phyloP scores from a whole-genome alignment of 2,797 vertebrate genomes.

The Oophaga sylvatica region DNA sequence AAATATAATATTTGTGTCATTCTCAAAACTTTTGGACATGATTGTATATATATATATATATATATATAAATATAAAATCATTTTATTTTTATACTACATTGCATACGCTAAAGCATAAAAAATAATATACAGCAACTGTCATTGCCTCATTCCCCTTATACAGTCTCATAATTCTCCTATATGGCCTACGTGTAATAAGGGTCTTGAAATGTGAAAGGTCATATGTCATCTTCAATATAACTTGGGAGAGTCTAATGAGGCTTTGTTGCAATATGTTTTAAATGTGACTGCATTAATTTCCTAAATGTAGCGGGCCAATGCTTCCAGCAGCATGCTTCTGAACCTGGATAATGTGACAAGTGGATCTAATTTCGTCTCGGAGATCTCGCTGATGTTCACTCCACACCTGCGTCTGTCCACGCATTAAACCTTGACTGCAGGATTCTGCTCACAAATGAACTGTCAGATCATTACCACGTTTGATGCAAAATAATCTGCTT shows the following conservation, averaged over 20 bases:
- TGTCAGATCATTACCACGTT: slow-evolving; percentile 99
- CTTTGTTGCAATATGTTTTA: slow-evolving; percentile 82
- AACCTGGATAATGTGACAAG: slow-evolving; percentile 89
- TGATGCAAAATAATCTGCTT: slow-evolving; percentile 99
- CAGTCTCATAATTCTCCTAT: slow-evolving; percentile 16
- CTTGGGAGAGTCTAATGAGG: slow-evolving; percentile 80
- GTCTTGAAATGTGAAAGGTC: slow-evolving; percentile 72
- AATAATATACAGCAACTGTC: not conserved
- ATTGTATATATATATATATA: no score
- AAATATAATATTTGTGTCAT: no score
- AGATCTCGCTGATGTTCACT: slow-evolving; percentile 81
- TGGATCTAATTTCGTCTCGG: slow-evolving; percentile 81
- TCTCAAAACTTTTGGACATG: no score
- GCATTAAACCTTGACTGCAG: slow-evolving; percentile 92
- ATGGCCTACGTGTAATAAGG: slow-evolving; percentile 13
- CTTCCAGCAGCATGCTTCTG: slow-evolving; percentile 78
- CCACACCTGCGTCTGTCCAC: slow-evolving; percentile 90
- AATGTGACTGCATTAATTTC: slow-evolving; percentile 87
- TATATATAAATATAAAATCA: not conserved
- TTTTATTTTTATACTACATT: not conserved
- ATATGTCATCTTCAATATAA: slow-evolving; percentile 85
- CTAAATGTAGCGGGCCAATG: slow-evolving; percentile 83
- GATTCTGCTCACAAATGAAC: slow-evolving; percentile 98
- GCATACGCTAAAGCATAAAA: not conserved
- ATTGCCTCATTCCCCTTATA: slow-evolving; percentile 23